Conservation (phyloP, 2,113 vertebrate species). For the Scytalopus superciliaris region DNA sequence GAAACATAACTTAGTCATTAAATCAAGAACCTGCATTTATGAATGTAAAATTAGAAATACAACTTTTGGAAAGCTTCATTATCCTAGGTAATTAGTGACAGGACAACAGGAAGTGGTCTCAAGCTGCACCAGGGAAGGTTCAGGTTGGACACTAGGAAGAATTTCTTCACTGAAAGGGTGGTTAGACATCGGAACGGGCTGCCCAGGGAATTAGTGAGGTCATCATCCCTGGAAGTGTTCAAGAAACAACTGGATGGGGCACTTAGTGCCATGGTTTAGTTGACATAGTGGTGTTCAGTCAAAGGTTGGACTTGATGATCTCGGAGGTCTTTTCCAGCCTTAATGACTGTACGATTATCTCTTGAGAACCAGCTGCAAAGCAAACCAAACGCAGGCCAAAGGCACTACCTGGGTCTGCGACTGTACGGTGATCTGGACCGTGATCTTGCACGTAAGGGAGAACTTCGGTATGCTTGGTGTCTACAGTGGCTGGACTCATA, state of each 20-base stretch:
- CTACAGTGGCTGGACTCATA: conserved; percentile 84
- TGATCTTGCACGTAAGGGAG: conserved; percentile 80
- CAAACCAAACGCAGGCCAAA: not conserved
- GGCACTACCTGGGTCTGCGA: conserved; percentile 87
- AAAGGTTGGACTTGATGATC: not conserved
- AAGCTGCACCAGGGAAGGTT: not conserved
- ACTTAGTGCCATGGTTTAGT: not conserved
- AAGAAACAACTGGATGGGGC: not conserved
- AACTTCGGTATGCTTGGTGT: conserved; percentile 82
- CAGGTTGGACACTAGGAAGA: not conserved
- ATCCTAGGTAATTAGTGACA: not conserved
- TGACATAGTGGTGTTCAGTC: not conserved
- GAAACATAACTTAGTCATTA: conserved; percentile 74
- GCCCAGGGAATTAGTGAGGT: not conserved
- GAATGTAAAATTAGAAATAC: not conserved
- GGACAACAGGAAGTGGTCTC: not conserved
- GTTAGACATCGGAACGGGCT: not conserved
- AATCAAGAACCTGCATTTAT: conserved; percentile 43
- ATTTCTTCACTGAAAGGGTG: not conserved
- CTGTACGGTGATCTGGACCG: conserved; percentile 83
- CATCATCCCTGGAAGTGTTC: not conserved
- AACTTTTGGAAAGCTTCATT: not conserved
- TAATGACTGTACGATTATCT: not conserved
- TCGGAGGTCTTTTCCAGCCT: not conserved
- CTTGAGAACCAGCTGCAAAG: not conserved